Evolutionary conservation across 2,888 invertebrate genomes (phyloP), one percentile per base, ranked within the genome.

Genomic region (Coelopa pilipes): DNA sequence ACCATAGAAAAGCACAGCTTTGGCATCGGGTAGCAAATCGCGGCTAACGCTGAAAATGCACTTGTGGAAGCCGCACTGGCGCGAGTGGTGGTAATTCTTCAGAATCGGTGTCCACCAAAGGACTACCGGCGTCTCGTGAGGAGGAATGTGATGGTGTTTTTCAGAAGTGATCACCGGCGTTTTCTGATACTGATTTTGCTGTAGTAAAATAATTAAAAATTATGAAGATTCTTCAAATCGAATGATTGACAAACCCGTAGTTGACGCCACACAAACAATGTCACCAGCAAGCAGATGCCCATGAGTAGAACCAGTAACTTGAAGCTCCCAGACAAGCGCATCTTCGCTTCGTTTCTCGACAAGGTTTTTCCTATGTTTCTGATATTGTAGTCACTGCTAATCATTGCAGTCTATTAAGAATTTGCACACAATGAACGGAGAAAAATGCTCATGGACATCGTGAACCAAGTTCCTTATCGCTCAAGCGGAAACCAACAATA

Each of bases 1-100:
- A 1, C 94, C 96, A 84, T 96, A 96, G 87, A 95, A 96, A 69
- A 94, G 82, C 78, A 93, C 89, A 2, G 90, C 80, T 70, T 75
- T 75, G 9, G 79, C 78, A 45, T 77, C 72, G 45, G 77, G 65
- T 2, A 79, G 69, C 13, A 78, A 63, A 2, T 76, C 68, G 11
- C 80, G 78, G 49, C 80, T 75, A 1, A 78, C 77, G 0, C 81
- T 83, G 63, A 83, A 81, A 12, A 72, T 76, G 65, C 84, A 84
- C 15, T 77, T 75, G 24, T 80, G 76, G 24, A 79, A 78, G 12
- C 81, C 82, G 70, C 83, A 83, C 46, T 77, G 69, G 9, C 77
- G 78, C 0, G 72, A 78, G n/a, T 74, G 71, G 1, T 76, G 76
- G 74, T 81, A 81, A 1, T 76, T 62, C 3, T 71, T 72, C 57